Conservation (phyloP, 64 coral and sea anemone species). For the Dendronephthya gigantea region DNA sequence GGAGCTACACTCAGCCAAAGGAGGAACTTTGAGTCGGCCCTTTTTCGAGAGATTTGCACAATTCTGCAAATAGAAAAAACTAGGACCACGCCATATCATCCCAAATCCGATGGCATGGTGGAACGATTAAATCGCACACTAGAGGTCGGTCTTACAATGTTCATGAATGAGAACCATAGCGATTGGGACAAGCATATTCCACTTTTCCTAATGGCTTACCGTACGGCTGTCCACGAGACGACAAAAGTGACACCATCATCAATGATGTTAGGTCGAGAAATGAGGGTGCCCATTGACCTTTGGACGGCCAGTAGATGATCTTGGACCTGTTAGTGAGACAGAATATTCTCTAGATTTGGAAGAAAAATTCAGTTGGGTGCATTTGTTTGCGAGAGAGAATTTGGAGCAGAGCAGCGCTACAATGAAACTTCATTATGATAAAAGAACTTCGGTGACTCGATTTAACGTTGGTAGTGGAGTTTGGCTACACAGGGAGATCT, state of each 20-base stretch:
- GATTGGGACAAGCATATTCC: slow-evolving; percentile 38
- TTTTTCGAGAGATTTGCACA: background rate
- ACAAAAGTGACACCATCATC: background rate
- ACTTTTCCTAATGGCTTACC: slow-evolving; percentile 20
- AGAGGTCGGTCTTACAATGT: background rate
- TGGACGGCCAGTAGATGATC: background rate
- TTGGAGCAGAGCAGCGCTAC: too few relatives aligned
- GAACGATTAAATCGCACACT: background rate
- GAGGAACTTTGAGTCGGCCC: background rate
- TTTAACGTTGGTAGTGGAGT: background rate
- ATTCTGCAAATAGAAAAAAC: background rate
- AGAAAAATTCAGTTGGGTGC: background rate
- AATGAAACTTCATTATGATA: background rate
- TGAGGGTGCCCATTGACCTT: background rate
- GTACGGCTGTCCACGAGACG: slow-evolving; percentile 17
- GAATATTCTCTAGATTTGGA: background rate
- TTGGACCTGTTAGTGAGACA: background rate
- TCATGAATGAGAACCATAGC: slow-evolving; percentile 3
- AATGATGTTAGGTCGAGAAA: slow-evolving; percentile 16
- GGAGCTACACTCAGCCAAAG: background rate
- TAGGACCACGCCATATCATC: background rate
- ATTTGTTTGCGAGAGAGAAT: background rate
- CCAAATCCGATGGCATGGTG: background rate
- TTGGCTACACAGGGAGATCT: background rate
- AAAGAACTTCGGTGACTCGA: background rate